A percentile compares a stretch with the other conserved stretches of the same genome.
These are phyloP conservation scores for Protomyctophum bolini DNA, from an alignment of 2,113 vertebrate species.

Conservation along the genomic window DNA sequence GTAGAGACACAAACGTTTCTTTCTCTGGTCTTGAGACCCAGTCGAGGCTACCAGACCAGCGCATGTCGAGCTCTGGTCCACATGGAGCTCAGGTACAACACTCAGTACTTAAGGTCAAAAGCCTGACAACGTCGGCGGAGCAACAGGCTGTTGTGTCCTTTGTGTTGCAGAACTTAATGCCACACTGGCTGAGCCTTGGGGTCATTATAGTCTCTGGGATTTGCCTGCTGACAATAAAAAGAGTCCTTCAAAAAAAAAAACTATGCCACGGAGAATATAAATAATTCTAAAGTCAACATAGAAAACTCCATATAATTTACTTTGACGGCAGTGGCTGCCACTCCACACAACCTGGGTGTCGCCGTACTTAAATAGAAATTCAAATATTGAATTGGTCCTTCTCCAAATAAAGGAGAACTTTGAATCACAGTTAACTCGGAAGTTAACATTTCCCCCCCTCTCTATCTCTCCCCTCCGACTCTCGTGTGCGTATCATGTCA, in stretches of 20 bases:
- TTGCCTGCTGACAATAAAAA: slow-evolving; percentile 15
- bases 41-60: slow-evolving; percentile 5
- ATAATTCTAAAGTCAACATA: slow-evolving; percentile 18
- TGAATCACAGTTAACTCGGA: slow-evolving; percentile 24
- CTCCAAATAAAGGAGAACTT: slow-evolving; percentile 59
- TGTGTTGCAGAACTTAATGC: not conserved
- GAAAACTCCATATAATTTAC: slow-evolving; percentile 45
- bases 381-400: slow-evolving; percentile 28
- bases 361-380: slow-evolving; percentile 36
- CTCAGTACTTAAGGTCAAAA: slow-evolving; percentile 15
- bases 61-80: slow-evolving; percentile 1
- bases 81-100: slow-evolving; percentile 5
- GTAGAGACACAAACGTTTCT: slow-evolving; percentile 59
- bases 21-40: slow-evolving; percentile 18
- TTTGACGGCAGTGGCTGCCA: slow-evolving; percentile 19
- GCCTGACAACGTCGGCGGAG: not conserved
- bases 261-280: slow-evolving; percentile 39
- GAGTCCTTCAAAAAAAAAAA: slow-evolving; percentile 37
- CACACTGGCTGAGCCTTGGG: slow-evolving; percentile 12
- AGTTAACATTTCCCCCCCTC: not conserved
- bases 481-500: no score
- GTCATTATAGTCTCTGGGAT: slow-evolving; percentile 24
- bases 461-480: no score
- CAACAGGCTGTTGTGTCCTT: not conserved
- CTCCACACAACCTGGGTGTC: slow-evolving; percentile 14